A percentile compares a stretch with the other conserved stretches of the same genome.
Evolutionary conservation across 2,113 vertebrate species (phyloP).

Genomic region (Lutjanus erythropterus): DNA sequence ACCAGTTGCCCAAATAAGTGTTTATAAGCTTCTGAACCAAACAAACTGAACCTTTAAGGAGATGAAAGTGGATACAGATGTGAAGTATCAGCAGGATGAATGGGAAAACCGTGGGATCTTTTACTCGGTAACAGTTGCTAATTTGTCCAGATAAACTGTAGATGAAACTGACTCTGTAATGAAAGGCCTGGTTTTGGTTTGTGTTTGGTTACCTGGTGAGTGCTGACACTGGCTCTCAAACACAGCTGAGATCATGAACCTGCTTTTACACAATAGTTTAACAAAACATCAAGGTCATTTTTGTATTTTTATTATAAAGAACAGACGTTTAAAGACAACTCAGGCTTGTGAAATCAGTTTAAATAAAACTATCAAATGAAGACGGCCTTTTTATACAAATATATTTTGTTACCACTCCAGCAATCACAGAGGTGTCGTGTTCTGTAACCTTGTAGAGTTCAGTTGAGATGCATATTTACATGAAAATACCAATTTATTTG

Average conservation of each 20-base stretch:
- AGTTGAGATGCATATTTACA: constrained; percentile 80
- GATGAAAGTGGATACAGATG: too few species aligned
- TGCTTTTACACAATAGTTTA: constrained; percentile 1
- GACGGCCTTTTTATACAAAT: constrained; percentile 70
- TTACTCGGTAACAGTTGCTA: too few species aligned
- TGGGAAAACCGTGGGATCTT: too few species aligned
- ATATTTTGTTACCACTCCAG: constrained; percentile 35
- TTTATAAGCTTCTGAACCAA: too few species aligned
- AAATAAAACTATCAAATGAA: constrained; percentile 68
- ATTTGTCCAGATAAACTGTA: too few species aligned
- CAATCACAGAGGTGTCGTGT: constrained; percentile 1
- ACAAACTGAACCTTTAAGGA: too few species aligned
- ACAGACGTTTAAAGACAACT: constrained; percentile 66
- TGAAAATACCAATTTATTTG: constrained; percentile 53
- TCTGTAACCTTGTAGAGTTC: constrained; percentile 3
- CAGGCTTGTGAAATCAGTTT: constrained; percentile 63
- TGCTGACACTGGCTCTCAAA: not conserved
- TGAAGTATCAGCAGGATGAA: too few species aligned
- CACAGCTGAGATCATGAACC: not conserved
- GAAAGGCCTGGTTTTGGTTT: too few species aligned
- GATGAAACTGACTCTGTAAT: too few species aligned
- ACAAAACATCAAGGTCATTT: constrained; percentile 30
- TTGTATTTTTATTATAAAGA: constrained; percentile 82
- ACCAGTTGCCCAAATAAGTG: too few species aligned
- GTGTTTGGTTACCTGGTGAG: not conserved